Percentiles rank a stretch among this genome's conserved stretches.
Evolutionary conservation across 2,797 vertebrate species (phyloP).

Genomic region (Acrossocheilus fasciatus): DNA sequence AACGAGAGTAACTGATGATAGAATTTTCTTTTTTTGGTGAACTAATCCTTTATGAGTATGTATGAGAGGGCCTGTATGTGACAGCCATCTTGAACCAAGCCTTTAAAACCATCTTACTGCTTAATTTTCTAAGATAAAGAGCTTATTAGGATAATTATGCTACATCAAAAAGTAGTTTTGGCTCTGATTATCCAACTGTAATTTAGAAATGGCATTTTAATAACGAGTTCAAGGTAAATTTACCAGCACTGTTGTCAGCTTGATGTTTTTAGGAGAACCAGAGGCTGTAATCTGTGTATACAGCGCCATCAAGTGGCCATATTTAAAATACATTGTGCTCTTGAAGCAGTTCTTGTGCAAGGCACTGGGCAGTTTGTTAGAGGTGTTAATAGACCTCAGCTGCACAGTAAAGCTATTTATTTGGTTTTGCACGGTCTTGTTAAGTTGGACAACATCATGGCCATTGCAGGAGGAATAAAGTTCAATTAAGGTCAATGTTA

Average conservation of each 20-base stretch:
- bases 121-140: conserved; percentile 5
- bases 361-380: neutral
- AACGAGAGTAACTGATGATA: neutral
- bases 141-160: neutral
- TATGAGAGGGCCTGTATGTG: neutral
- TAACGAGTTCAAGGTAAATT: conserved; percentile 8
- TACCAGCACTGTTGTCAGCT: neutral
- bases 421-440: neutral
- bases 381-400: conserved; percentile 2
- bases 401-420: conserved; percentile 11
- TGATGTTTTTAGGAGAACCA: neutral
- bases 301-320: conserved; percentile 22
- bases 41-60: neutral
- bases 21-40: neutral
- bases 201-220: conserved; percentile 19
- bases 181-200: neutral
- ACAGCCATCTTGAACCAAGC: neutral
- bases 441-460: neutral
- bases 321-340: neutral
- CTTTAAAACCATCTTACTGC: neutral
- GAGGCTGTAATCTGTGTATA: neutral
- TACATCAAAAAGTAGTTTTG: neutral
- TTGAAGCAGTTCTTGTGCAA: neutral
- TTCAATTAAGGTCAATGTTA: conserved; percentile 19
- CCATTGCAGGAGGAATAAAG: neutral